Evolutionary conservation across 2,797 vertebrate genomes (phyloP), one percentile per base, ranked within the genome.

Genomic region (Syndactyla subalaris): DNA sequence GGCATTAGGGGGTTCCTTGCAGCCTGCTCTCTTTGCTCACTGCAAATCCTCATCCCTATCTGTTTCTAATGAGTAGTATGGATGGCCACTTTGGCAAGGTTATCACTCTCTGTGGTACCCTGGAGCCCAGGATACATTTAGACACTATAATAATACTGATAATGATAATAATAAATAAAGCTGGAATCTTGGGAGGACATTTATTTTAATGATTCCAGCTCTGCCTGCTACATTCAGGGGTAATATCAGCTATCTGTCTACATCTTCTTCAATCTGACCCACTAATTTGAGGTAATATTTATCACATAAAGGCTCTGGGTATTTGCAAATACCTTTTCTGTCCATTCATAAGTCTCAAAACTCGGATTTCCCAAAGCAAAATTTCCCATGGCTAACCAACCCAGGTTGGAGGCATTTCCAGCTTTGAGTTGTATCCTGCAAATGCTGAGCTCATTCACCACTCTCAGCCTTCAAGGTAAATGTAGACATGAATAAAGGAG

Each of bases 81-180:
- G 90, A 95, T 94, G 81, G 54, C n/a, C 77, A 66, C 85, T 95
- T 80, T 92, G 77, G 61, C 92, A 95, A 71, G 89, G 80, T 95
- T 95, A 93, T 95, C 83, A 74, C 74, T 87, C 88, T 95, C 63
- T 62, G 57, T 93, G 86, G 83, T 96, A 84, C 92, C 94, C 94
- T 89, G 80, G 72, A 96, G 94, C 88, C 85, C 90, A 77, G 71
- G 80, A 93, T 87, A 80, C 92, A 72, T 96, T 94, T 93, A 90
- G 83, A 85, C 71, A 59, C 72, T 67, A 34, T 92, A 95, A 94
- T 95, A 96, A 93, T 93, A 82, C 76, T 65, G 83, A 90, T 93
- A 92, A 96, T 5, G 57, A 95, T 95, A 93, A 94, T 95, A 92
- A 96, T 96, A 96, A 96, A 96, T 97, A 96, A 96, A 95, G 66